Evolutionary conservation across 2,797 vertebrate genomes (phyloP).

Genomic region (Rhinoraja longicauda): DNA sequence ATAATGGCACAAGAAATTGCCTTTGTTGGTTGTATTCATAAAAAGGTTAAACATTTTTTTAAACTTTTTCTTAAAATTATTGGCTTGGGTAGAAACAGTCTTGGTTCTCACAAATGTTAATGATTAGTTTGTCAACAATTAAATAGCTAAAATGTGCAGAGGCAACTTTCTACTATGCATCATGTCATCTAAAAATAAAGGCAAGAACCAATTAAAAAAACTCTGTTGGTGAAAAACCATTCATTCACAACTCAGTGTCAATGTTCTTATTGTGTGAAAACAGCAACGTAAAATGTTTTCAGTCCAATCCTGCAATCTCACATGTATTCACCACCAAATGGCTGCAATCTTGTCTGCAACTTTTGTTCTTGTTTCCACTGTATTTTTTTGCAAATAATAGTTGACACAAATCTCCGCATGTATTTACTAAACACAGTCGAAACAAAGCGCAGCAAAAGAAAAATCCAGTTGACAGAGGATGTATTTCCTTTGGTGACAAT

Average conservation of each 20-base stretch:
- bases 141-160: not conserved
- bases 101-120: not conserved
- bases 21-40: not conserved
- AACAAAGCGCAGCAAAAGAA: not conserved
- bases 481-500: slow-evolving; percentile 11
- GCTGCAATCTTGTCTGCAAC: not conserved
- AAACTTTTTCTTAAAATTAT: not conserved
- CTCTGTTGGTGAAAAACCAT: not conserved
- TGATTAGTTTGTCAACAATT: not conserved
- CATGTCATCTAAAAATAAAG: not conserved
- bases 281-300: not conserved
- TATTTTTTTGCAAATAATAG: not conserved
- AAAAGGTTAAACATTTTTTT: not conserved
- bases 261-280: not conserved
- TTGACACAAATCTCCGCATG: not conserved
- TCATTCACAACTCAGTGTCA: not conserved
- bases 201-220: not conserved
- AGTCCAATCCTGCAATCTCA: not conserved
- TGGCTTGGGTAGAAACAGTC: not conserved
- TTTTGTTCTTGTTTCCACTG: not conserved
- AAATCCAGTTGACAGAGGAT: not conserved
- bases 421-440: not conserved
- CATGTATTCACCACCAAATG: not conserved
- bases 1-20: not conserved
- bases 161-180: not conserved